These are phyloP conservation scores for Capitulum mitella DNA, from an alignment of 2,888 invertebrate species.

Conservation along the genomic window DNA sequence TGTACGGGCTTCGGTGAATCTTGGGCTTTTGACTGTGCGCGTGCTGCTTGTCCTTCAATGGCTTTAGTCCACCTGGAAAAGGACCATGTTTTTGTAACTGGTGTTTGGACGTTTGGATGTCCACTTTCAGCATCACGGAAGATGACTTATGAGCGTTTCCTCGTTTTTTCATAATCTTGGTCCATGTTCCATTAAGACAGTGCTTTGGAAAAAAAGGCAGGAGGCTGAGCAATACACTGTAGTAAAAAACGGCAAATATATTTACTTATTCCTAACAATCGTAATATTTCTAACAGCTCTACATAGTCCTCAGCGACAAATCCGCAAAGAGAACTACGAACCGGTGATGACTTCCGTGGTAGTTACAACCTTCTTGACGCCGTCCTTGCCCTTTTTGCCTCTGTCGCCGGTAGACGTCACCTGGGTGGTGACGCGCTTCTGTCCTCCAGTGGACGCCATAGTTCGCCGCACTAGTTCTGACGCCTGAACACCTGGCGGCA, in stretches of 20 bases:
- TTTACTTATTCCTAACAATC: too few relatives aligned
- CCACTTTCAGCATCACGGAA: too few relatives aligned
- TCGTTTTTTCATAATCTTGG: too few relatives aligned
- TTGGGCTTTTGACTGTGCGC: not conserved
- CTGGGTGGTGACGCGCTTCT: constrained; percentile 25
- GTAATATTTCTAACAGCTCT: too few relatives aligned
- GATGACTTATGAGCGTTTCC: too few relatives aligned
- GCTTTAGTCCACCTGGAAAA: not conserved
- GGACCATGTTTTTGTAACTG: too few relatives aligned
- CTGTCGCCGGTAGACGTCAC: not conserved
- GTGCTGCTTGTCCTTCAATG: not conserved
- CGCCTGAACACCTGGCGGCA: not conserved
- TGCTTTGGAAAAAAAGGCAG: not conserved
- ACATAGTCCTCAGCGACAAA: too few relatives aligned
- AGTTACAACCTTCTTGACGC: not conserved
- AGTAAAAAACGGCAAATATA: too few relatives aligned
- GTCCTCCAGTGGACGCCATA: constrained; percentile 17
- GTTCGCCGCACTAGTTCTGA: constrained; percentile 30
- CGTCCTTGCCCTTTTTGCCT: not conserved
- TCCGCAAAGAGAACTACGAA: too few relatives aligned
- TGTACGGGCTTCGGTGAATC: not conserved
- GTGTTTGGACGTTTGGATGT: too few relatives aligned
- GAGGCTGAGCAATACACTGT: too few relatives aligned
- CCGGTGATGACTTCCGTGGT: not conserved
- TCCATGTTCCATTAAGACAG: not conserved